Evolutionary conservation across 2,888 invertebrate genomes (phyloP).

Genomic region (Euplagia quadripunctaria): DNA sequence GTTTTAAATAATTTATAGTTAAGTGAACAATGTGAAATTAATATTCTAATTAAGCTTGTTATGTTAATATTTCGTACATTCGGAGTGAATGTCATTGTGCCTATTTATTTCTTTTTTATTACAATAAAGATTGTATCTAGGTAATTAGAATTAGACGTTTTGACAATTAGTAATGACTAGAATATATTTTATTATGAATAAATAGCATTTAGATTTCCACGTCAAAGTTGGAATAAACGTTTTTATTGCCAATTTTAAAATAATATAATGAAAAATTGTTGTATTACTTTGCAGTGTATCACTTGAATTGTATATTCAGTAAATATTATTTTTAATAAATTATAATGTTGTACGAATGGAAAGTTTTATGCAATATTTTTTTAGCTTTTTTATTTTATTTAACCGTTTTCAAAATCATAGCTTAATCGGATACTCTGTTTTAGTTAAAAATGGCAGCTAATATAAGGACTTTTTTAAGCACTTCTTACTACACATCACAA

Average conservation of each 20-base stretch:
- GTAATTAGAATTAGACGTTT: constrained; percentile 66
- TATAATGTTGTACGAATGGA: constrained; percentile 69
- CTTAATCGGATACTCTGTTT: constrained; percentile 43
- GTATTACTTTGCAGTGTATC: constrained; percentile 58
- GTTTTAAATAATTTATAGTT: constrained; percentile 65
- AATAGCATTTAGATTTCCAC: constrained; percentile 63
- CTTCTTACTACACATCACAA: constrained; percentile 79
- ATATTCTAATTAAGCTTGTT: constrained; percentile 70
- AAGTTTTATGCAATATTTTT: constrained; percentile 78
- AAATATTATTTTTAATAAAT: constrained; percentile 75
- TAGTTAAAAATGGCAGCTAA: constrained; percentile 65
- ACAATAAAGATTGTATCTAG: constrained; percentile 77
- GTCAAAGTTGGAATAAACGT: constrained; percentile 54
- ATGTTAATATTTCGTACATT: constrained; percentile 75
- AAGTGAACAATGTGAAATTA: constrained; percentile 72
- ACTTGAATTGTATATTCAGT: constrained; percentile 79
- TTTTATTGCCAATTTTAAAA: constrained; percentile 60
- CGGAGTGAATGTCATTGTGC: constrained; percentile 79
- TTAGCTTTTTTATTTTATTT: constrained; percentile 58
- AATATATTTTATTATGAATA: constrained; percentile 67
- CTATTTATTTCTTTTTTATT: constrained; percentile 84
- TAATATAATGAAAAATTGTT: constrained; percentile 52
- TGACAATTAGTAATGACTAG: constrained; percentile 78
- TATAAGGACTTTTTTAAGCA: constrained; percentile 46
- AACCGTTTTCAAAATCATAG: constrained; percentile 42